Conservation (phyloP, 92 coral and sea anemone species). For the Meandrina meandrites region DNA sequence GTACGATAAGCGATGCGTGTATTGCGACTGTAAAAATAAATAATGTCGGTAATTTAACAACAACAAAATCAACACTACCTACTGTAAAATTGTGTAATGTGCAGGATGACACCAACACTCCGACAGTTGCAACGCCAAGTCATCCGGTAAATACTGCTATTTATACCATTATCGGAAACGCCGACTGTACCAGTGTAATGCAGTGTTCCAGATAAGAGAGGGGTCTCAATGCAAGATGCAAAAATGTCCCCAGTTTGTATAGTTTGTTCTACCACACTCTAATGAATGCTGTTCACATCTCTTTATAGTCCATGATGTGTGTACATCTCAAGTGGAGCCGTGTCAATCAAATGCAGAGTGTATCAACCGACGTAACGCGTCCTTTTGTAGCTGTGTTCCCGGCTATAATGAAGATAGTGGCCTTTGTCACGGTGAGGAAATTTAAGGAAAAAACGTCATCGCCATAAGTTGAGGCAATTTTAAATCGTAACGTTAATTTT, state of each 20-base stretch:
- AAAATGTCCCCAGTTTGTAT: background rate
- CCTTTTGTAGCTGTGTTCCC: constrained; percentile 17
- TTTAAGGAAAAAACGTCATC: background rate
- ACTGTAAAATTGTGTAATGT: too few relatives aligned
- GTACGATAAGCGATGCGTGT: too few relatives aligned
- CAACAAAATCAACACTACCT: too few relatives aligned
- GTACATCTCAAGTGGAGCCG: background rate
- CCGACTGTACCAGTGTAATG: background rate
- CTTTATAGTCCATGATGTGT: constrained; percentile 1
- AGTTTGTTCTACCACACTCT: background rate
- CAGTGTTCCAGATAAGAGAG: background rate
- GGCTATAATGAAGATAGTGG: background rate
- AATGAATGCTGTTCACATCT: background rate
- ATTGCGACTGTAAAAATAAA: too few relatives aligned
- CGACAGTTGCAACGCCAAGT: background rate
- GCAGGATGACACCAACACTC: too few relatives aligned
- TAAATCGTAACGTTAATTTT: background rate
- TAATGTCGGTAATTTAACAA: too few relatives aligned
- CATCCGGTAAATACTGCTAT: background rate
- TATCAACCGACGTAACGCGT: background rate
- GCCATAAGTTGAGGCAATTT: background rate
- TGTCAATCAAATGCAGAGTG: constrained; percentile 24
- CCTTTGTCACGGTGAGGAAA: background rate
- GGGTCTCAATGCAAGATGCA: background rate
- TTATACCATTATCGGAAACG: background rate